Evolutionary conservation across 2,888 invertebrate species (phyloP).

Genomic region (Serrognathus titanus): DNA sequence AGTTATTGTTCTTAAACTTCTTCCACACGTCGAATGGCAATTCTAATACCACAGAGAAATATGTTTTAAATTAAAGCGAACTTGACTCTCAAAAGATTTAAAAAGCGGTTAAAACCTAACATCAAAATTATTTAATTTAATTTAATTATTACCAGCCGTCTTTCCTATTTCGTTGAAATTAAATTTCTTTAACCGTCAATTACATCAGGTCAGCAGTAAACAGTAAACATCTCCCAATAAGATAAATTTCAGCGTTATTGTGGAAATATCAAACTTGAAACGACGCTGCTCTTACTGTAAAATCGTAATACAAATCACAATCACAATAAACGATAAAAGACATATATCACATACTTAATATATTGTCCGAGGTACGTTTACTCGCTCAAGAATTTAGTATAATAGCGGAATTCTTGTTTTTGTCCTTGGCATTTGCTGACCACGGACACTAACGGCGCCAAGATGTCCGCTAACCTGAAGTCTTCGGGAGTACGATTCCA

Average conservation of each 20-base stretch:
- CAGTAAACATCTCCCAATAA: background rate
- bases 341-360: conserved; percentile 7
- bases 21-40: no score
- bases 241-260: conserved; percentile 11
- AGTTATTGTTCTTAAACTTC: no score
- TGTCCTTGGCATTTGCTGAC: conserved; percentile 14
- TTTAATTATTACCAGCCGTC: no score
- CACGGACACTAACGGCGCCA: conserved; percentile 8
- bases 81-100: no score
- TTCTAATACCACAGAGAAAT: no score
- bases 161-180: no score
- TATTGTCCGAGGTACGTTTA: background rate
- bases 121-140: no score
- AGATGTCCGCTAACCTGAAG: background rate
- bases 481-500: background rate
- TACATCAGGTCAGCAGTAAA: background rate
- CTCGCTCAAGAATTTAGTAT: conserved; percentile 10
- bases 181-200: no score
- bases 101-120: no score
- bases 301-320: conserved; percentile 12
- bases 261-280: background rate
- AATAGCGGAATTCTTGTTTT: conserved; percentile 9
- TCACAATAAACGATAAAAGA: conserved; percentile 13
- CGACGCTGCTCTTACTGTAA: conserved; percentile 3
- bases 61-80: no score